A percentile compares a stretch with the other conserved stretches of the same genome.
These are phyloP conservation scores for Asarcornis scutulata DNA, from an alignment of 2,113 vertebrate species.

Conservation along the genomic window DNA sequence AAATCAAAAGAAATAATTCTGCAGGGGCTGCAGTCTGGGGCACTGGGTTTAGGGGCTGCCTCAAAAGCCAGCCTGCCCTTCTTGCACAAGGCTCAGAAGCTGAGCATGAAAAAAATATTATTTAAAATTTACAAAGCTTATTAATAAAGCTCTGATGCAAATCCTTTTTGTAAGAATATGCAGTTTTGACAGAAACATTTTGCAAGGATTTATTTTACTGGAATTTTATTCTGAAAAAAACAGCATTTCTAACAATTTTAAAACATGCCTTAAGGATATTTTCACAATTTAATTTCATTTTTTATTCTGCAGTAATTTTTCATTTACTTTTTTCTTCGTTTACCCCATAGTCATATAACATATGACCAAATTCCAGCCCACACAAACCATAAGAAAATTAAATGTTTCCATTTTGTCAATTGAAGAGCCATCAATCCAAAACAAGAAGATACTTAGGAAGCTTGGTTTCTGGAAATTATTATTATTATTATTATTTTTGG, in stretches of 20 bases:
- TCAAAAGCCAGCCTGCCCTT: neutral
- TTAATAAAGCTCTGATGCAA: neutral
- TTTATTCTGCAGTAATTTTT: slow-evolving; percentile 23
- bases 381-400: slow-evolving; percentile 32
- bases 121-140: neutral
- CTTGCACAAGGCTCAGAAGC: neutral
- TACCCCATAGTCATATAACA: neutral
- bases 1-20: neutral
- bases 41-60: neutral
- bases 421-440: slow-evolving; percentile 16
- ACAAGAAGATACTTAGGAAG: neutral
- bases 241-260: neutral
- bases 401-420: slow-evolving; percentile 50
- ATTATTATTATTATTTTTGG: neutral
- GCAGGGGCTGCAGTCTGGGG: neutral
- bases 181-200: neutral
- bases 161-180: neutral
- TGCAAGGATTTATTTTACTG: neutral
- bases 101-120: neutral
- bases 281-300: neutral
- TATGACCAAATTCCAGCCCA: slow-evolving; percentile 8
- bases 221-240: neutral
- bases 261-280: neutral
- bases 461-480: slow-evolving; percentile 24
- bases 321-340: neutral